phyloP scores from a whole-genome alignment of 2,888 invertebrate genomes.

The Craniophora ligustri region DNA sequence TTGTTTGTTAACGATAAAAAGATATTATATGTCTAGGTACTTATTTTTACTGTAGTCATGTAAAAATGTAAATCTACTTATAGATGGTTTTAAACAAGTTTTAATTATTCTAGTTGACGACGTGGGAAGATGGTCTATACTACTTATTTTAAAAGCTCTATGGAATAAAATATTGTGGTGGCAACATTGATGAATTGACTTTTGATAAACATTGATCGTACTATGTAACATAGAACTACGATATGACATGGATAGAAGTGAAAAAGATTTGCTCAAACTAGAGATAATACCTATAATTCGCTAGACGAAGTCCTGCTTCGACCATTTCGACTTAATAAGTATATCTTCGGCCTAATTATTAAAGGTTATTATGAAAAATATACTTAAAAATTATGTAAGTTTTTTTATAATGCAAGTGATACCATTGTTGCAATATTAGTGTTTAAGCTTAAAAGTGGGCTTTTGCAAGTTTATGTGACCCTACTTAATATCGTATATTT shows the following conservation, averaged over 20 bases:
- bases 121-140: conserved; percentile 41
- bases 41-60: conserved; percentile 69
- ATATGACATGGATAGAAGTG: not conserved
- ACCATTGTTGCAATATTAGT: conserved; percentile 87
- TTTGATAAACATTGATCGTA: conserved; percentile 17
- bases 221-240: not conserved
- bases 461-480: conserved; percentile 68
- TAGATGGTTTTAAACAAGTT: conserved; percentile 51
- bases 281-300: conserved; percentile 4
- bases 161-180: conserved; percentile 35
- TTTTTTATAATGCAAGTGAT: conserved; percentile 81
- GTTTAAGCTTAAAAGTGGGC: conserved; percentile 72
- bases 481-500: conserved; percentile 57
- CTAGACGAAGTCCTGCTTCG: conserved; percentile 4
- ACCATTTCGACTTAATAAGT: conserved; percentile 15
- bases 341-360: conserved; percentile 21
- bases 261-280: conserved; percentile 37
- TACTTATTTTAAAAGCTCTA: conserved; percentile 49
- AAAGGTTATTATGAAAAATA: conserved; percentile 42
- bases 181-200: conserved; percentile 10
- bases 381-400: conserved; percentile 50
- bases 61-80: conserved; percentile 78
- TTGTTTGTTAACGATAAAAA: conserved; percentile 46
- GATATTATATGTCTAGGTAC: conserved; percentile 59
- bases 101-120: conserved; percentile 50